Evolutionary conservation across 1,140 invertebrate species (phyloP), one percentile per base, ranked within the genome.

Genomic region (Monochamus saltuarius): DNA sequence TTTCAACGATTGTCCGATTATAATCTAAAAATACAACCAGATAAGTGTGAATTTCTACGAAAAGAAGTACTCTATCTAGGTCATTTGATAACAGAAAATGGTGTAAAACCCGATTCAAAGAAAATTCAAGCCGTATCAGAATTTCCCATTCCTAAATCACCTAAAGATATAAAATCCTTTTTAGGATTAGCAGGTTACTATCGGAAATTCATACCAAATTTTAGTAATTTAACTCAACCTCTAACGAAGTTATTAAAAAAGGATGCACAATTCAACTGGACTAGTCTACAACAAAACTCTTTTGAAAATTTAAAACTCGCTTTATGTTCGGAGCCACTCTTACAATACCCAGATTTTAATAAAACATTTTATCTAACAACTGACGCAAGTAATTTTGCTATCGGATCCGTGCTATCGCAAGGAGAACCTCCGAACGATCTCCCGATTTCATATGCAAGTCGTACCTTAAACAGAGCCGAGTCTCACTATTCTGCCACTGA

Each of bases 311-410:
- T 57, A 42, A 63, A 63, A 39, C 34, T 19, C 29, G 19, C 59
- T 22, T 39, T 55, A 43, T 39, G 39, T 4, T 47, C 46, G n/a
- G 51, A 42, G 37, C 51, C 56, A 8, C 13, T 59, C 19, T 34
- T 59, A 19, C 51, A 59, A 22, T 64, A 47, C 73, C 76, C 75
- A 1, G 70, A 78, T 59, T 75, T 76, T 63, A 16, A 17, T 4
- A 69, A 73, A 71, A 43, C 36, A 61, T 77, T 75, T 55, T 65
- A 71, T 22, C 53, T 75, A 19, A 70, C 69, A 7, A 75, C 73
- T 6, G 77, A 79, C 43, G 77, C 73, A 1, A 62, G 46, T 34
- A 65, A 73, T 57, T 58, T 60, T n/a, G 55, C 55, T 35, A 3
- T 58, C 42, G 36, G 64, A 58, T 38, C 51, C 29, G 19, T 53